A percentile compares a stretch with the other conserved stretches of the same genome.
phyloP scores from a whole-genome alignment of 2,888 invertebrate genomes.

The Patella depressa region DNA sequence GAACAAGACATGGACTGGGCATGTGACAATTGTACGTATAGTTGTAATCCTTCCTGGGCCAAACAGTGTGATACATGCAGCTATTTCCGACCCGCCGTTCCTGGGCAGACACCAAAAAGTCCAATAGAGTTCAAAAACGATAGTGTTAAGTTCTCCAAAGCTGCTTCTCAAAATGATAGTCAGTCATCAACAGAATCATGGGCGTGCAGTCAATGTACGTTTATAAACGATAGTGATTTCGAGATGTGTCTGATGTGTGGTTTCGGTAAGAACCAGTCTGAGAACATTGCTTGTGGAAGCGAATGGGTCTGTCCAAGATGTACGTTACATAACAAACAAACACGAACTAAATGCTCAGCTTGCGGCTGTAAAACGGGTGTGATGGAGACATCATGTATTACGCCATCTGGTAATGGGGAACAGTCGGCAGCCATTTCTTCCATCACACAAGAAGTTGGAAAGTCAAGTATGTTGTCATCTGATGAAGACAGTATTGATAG shows the following conservation, averaged over 20 bases:
- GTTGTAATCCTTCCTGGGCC: slow-evolving; percentile 86
- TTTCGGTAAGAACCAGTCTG: neutral
- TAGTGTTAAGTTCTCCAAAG: slow-evolving; percentile 33
- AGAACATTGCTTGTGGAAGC: slow-evolving; percentile 10
- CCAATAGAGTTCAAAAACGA: slow-evolving; percentile 36
- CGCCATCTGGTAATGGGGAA: neutral
- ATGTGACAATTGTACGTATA: slow-evolving; percentile 89
- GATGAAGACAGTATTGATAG: neutral
- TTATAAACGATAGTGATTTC: slow-evolving; percentile 77
- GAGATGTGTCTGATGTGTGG: slow-evolving; percentile 84
- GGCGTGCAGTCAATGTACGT: slow-evolving; percentile 39
- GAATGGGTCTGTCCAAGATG: slow-evolving; percentile 56
- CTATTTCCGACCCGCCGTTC: slow-evolving; percentile 50
- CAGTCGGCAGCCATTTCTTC: neutral
- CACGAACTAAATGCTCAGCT: slow-evolving; percentile 39
- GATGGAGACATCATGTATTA: neutral
- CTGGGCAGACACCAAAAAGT: slow-evolving; percentile 27
- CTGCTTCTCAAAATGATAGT: slow-evolving; percentile 10
- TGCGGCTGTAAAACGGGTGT: slow-evolving; percentile 34
- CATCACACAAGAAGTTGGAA: neutral
- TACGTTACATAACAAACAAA: slow-evolving; percentile 48
- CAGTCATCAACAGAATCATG: slow-evolving; percentile 24
- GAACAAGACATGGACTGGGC: slow-evolving; percentile 79
- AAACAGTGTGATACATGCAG: slow-evolving; percentile 87
- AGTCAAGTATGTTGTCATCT: neutral